Evolutionary conservation across 2,888 invertebrate species (phyloP).

Genomic region (Synanthedon tipuliformis): DNA sequence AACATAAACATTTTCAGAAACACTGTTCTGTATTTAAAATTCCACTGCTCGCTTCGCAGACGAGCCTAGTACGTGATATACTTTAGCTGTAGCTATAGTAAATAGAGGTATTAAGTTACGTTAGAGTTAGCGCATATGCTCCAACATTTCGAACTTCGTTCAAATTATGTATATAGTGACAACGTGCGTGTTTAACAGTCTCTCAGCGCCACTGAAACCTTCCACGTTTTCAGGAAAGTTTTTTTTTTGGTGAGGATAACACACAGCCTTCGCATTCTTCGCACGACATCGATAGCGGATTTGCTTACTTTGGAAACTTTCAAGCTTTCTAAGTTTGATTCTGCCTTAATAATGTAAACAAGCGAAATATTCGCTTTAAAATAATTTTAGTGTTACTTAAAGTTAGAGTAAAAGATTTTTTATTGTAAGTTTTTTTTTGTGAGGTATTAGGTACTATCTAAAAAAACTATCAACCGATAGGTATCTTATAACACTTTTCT

Average conservation of each 20-base stretch:
- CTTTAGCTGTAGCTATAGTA: slow-evolving; percentile 48
- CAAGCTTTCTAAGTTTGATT: too few species aligned
- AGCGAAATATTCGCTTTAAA: too few species aligned
- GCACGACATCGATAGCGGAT: slow-evolving; percentile 1
- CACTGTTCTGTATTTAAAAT: slow-evolving; percentile 60
- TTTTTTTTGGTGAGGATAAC: background rate
- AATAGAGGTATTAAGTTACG: slow-evolving; percentile 41
- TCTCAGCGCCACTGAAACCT: slow-evolving; percentile 7
- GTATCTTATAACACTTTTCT: too few species aligned
- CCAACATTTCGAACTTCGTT: slow-evolving; percentile 10
- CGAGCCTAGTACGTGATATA: slow-evolving; percentile 59
- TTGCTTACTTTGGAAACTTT: slow-evolving; percentile 11
- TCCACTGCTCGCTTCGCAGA: slow-evolving; percentile 33
- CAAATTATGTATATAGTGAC: slow-evolving; percentile 3
- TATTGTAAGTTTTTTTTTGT: too few species aligned
- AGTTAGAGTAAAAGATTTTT: too few species aligned
- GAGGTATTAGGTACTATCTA: too few species aligned
- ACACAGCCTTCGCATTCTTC: slow-evolving; percentile 2
- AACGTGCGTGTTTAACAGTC: slow-evolving; percentile 29
- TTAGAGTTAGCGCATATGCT: slow-evolving; percentile 34
- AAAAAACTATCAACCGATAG: too few species aligned
- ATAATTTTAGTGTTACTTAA: too few species aligned
- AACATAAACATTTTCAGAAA: slow-evolving; percentile 49
- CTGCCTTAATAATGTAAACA: too few species aligned
- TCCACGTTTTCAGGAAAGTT: background rate